Evolutionary conservation across 2,888 invertebrate species (phyloP), one percentile per base, ranked within the genome.

Genomic region (Gonocerus acuteangulatus): DNA sequence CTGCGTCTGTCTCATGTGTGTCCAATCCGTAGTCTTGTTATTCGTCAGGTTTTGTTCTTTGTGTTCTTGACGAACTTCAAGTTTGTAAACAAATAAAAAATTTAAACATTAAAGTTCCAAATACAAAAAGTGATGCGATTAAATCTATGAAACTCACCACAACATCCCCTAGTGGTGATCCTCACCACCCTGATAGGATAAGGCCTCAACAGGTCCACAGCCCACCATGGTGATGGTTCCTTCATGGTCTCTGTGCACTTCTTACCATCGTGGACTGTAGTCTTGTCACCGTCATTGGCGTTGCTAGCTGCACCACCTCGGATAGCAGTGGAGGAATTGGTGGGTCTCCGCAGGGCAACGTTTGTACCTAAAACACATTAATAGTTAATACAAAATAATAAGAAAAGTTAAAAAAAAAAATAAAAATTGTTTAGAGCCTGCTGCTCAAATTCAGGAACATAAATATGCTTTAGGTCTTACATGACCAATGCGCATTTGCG

Each of bases 211-310:
- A 94, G 77, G 73, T 94, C 91, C 7, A 93, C 92, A 69, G 87
- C 85, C 93, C 93, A 94, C 91, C 92, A 94, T 0, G 93, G 93
- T 19, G 91, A 91, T 0, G 87, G 86, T 71, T 94, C 93, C 63
- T 86, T 83, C 72, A 88, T 87, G 0, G 93, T 94, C 77, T 93
- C 92, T 0, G 91, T 89, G 74, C 94, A 94, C 65, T 88, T 79
- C 72, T 87, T 86, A 13, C 89, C 90, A 69, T 93, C 92, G 71
- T 92, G 91, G 63, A 90, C 87, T 36, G 89, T 84, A 64, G 85
- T 84, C 68, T 80, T 79, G 72, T 91, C 89, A 1, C 93, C 94
- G 71, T 93, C 93, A 71, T 93, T 93, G 13, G 90, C 93, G 72
- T 88, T 90, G 57, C 81, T 79, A 0, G 91, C 86, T 3, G 82